Evolutionary conservation across 1,140 invertebrate species (phyloP), one percentile per base, ranked within the genome.

Genomic region (Cydia strobilella): DNA sequence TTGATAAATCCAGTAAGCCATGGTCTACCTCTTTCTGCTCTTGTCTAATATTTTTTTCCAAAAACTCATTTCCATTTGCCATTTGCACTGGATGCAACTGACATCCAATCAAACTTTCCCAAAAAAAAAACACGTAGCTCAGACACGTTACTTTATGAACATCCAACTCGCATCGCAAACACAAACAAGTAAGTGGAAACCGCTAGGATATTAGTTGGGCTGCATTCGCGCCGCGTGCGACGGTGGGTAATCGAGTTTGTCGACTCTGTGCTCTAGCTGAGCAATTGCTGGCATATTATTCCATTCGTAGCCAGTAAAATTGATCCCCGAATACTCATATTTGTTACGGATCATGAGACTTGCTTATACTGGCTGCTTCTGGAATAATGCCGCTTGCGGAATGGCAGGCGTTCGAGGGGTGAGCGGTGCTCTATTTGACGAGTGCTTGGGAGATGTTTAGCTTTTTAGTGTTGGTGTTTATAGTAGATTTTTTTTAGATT

Each of bases 161-260:
- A 59, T 3, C 54, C 54, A 59, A 20, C 20, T 59, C 18, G 18
- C 54, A 12, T 31, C 63, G 63, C 65, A 4, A 31, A 31, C 65
- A 31, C 65, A 66, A 66, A 63, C 62, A 63, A 31, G 62, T 63
- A 66, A 66, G 27, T 66, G 25, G 63, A 66, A 66, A 69, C 65
- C 31, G 65, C 31, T n/a, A 18, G 27, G 65, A 69, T 69, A 69
- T 69, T 69, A 39, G 27, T 69, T 18, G 65, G 65, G 9, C 54
- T 0, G 65, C 31, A 31, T 31, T 35, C 65, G 65, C 10, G 31
- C 35, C 65, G 27, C 65, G 48, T 51, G 48, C 48, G 48, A 51
- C 12, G 23, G 25, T 31, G 54, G 54, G 63, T 39, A 69, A 69
- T 39, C 65, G 27, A 69, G 65, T 69, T 69, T 69, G 65, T 69